phyloP scores from a whole-genome alignment of 2,113 vertebrate genomes.

The Callaeas wilsoni region DNA sequence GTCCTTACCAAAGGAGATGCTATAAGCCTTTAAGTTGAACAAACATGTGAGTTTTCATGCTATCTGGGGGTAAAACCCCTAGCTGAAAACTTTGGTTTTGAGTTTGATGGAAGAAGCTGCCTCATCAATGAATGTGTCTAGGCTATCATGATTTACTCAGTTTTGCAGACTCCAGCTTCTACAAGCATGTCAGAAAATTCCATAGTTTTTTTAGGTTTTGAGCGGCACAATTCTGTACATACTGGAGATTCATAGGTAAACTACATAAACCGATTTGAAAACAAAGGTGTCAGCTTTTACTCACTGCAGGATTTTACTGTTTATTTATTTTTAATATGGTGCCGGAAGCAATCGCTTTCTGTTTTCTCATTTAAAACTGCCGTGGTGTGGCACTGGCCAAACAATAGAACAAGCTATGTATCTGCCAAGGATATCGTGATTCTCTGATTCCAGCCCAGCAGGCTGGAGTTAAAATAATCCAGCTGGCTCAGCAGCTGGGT shows the following conservation, averaged over 20 bases:
- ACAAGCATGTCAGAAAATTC: rapidly evolving
- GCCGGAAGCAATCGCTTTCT: background rate
- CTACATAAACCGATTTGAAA: background rate
- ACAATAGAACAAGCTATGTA: background rate
- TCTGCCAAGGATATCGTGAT: background rate
- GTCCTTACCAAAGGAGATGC: background rate
- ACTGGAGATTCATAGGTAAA: background rate
- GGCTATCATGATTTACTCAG: background rate
- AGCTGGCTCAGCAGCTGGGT: background rate
- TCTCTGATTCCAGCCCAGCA: background rate
- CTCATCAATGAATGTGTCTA: background rate
- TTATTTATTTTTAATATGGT: background rate
- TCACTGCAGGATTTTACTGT: background rate
- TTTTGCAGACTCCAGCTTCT: background rate
- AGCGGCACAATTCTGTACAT: background rate
- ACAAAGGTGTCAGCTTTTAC: background rate
- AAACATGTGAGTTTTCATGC: background rate
- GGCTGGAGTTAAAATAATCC: conserved; percentile 10
- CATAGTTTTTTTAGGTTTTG: background rate
- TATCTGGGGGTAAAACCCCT: rapidly evolving
- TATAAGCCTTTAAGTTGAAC: background rate
- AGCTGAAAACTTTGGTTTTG: background rate
- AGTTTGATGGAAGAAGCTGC: background rate
- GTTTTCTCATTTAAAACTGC: background rate
- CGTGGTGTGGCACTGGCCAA: background rate